Conservation (phyloP, 2,888 invertebrate species). For the Tryphoninae sp. region DNA sequence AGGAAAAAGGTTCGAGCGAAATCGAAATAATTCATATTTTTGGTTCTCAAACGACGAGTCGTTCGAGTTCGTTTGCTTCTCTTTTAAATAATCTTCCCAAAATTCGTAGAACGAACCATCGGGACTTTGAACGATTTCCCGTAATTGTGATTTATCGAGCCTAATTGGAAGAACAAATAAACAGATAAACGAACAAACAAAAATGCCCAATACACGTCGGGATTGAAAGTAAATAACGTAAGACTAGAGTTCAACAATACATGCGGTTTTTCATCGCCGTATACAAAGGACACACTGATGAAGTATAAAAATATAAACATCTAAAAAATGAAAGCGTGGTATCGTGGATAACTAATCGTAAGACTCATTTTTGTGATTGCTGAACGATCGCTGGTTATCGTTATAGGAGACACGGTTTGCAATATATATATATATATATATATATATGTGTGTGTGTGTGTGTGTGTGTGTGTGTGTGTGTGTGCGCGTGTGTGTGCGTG, state of each 20-base stretch:
- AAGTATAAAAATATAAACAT: slow-evolving; percentile 80
- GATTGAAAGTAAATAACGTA: slow-evolving; percentile 75
- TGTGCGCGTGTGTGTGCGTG: no score
- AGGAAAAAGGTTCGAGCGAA: slow-evolving; percentile 27
- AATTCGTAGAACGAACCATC: slow-evolving; percentile 23
- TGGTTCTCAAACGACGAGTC: slow-evolving; percentile 15
- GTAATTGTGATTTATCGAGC: slow-evolving; percentile 31
- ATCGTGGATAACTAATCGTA: slow-evolving; percentile 69
- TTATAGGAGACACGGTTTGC: slow-evolving; percentile 54
- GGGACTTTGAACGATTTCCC: slow-evolving; percentile 20
- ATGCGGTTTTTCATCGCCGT: slow-evolving; percentile 76
- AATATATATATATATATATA: slow-evolving; percentile 41
- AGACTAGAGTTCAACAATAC: slow-evolving; percentile 81
- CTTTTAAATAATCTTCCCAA: slow-evolving; percentile 3
- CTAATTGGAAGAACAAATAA: slow-evolving; percentile 30
- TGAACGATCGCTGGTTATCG: slow-evolving; percentile 58
- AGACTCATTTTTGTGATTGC: slow-evolving; percentile 63
- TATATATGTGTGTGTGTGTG: no score
- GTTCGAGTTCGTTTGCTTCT: slow-evolving; percentile 5
- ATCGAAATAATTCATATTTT: slow-evolving; percentile 29
- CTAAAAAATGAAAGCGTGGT: slow-evolving; percentile 74
- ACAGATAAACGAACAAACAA: slow-evolving; percentile 41
- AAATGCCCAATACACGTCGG: slow-evolving; percentile 70
- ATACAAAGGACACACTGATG: slow-evolving; percentile 71
- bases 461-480: no score